Conservation (phyloP, 2,113 vertebrate genomes). For the Stegostoma tigrinum region DNA sequence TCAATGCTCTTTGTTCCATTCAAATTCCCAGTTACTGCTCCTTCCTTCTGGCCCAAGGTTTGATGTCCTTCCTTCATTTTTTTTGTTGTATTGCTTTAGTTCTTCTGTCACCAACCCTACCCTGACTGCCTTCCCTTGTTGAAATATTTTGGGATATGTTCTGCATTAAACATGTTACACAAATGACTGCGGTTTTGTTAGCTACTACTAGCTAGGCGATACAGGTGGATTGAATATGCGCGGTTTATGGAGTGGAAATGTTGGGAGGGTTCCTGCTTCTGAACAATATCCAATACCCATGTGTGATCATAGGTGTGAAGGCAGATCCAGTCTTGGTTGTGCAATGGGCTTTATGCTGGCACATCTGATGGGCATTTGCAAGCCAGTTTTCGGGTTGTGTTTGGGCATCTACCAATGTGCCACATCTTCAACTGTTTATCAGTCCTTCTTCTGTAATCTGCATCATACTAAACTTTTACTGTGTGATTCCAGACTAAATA, state of each 20-base stretch:
- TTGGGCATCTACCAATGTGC: not conserved
- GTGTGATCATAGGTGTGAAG: not conserved
- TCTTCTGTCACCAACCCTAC: not conserved
- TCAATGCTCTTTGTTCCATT: not conserved
- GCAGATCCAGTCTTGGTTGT: not conserved
- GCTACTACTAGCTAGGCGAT: not conserved
- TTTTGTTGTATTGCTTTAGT: not conserved
- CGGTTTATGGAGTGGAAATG: not conserved
- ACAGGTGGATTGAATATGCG: not conserved
- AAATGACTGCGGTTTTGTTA: not conserved
- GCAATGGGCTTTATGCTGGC: not conserved
- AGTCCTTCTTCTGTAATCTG: not conserved
- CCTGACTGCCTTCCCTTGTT: not conserved
- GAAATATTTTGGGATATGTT: not conserved
- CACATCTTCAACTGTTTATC: not conserved
- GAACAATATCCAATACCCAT: not conserved
- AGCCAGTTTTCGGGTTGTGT: not conserved
- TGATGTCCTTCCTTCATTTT: not conserved
- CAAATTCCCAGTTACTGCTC: not conserved
- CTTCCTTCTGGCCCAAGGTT: not conserved
- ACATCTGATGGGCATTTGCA: not conserved
- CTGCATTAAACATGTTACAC: not conserved
- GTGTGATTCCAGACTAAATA: too few relatives aligned
- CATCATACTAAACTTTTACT: not conserved
- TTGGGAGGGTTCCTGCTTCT: not conserved